Percentiles rank a stretch among this genome's conserved stretches.
phyloP scores from a whole-genome alignment of 2,888 invertebrate genomes.

The Xylocampa areola region DNA sequence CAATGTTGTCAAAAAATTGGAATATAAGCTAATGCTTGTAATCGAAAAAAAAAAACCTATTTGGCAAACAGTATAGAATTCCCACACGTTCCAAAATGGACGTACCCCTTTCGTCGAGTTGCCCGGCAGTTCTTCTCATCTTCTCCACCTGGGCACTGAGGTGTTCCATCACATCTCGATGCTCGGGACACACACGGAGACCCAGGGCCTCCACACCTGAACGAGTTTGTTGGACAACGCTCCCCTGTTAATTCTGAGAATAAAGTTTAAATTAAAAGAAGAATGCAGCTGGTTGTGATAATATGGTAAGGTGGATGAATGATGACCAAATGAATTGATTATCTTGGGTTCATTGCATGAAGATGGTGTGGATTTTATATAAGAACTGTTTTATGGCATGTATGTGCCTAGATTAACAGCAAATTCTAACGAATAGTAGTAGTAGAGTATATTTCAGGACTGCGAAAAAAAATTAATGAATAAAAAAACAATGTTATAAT shows the following conservation, averaged over 20 bases:
- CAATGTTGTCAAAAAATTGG: no score
- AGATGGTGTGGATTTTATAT: no score
- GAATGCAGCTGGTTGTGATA: neutral
- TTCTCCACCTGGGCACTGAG: conserved; percentile 94
- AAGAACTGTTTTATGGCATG: no score
- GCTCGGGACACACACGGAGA: conserved; percentile 94
- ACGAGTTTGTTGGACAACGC: conserved; percentile 92
- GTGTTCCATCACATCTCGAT: conserved; percentile 94
- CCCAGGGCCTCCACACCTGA: conserved; percentile 92
- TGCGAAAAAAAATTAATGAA: no score
- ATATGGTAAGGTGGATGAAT: neutral
- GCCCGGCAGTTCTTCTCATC: conserved; percentile 92
- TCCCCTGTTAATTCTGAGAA: conserved; percentile 79
- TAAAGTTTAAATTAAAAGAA: conserved; percentile 8
- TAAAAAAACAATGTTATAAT: no score
- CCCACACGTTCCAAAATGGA: conserved; percentile 45
- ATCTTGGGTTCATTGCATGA: neutral
- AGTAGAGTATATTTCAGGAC: no score
- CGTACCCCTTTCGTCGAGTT: conserved; percentile 87
- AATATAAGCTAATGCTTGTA: no score
- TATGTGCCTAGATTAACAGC: no score
- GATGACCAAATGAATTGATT: neutral
- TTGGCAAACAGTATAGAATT: no score
- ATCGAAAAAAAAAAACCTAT: no score
- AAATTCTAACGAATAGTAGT: no score